A percentile compares a stretch with the other conserved stretches of the same genome.
These are phyloP conservation scores for Lottia scabra DNA, from an alignment of 2,888 invertebrate species.

Conservation along the genomic window DNA sequence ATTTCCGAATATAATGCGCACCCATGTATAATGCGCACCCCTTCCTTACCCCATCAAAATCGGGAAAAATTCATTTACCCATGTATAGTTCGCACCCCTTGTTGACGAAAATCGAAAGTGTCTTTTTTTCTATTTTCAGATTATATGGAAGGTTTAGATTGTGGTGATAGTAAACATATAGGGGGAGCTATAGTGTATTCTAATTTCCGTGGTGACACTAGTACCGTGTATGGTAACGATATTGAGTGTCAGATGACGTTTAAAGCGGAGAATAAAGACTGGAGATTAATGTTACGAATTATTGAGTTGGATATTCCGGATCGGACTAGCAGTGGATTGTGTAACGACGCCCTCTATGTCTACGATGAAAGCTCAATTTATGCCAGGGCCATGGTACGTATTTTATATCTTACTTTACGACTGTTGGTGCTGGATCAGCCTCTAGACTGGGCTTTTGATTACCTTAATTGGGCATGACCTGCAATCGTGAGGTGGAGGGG, in stretches of 20 bases:
- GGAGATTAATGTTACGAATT: slow-evolving; percentile 62
- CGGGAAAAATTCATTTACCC: too few relatives aligned
- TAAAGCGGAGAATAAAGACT: slow-evolving; percentile 54
- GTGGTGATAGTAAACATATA: slow-evolving; percentile 50
- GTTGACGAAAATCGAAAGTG: not conserved
- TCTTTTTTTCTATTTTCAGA: slow-evolving; percentile 46
- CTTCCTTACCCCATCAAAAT: too few relatives aligned
- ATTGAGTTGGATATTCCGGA: slow-evolving; percentile 64
- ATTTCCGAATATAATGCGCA: too few relatives aligned
- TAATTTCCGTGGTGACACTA: slow-evolving; percentile 41
- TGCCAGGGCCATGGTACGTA: slow-evolving; percentile 60
- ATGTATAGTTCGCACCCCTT: too few relatives aligned
- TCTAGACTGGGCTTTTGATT: too few relatives aligned
- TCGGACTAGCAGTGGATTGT: slow-evolving; percentile 45
- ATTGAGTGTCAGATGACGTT: slow-evolving; percentile 61
- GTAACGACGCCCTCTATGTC: slow-evolving; percentile 66
- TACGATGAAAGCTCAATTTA: slow-evolving; percentile 57
- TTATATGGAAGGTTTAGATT: slow-evolving; percentile 61
- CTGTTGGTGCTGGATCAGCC: too few relatives aligned
- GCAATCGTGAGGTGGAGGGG: too few relatives aligned
- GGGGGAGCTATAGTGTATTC: slow-evolving; percentile 65
- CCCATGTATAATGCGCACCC: too few relatives aligned
- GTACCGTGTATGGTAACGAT: slow-evolving; percentile 46
- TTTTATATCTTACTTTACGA: too few relatives aligned
- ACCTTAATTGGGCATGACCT: too few relatives aligned